Percentiles rank a stretch among this genome's conserved stretches.
Conservation (phyloP, 2,888 invertebrate genomes). For the Catotricha subobsoleta region DNA sequence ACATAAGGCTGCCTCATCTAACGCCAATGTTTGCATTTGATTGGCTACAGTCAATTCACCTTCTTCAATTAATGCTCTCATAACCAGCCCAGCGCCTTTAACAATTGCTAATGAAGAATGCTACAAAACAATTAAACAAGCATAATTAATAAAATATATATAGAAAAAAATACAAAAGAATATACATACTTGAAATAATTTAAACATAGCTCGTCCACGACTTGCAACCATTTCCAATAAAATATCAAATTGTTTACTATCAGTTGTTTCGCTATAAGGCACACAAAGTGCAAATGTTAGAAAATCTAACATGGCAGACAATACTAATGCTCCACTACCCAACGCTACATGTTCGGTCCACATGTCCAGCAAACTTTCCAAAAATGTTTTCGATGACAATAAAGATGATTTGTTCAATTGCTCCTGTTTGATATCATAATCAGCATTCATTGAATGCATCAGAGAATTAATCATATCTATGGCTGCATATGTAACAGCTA, state of each 20-base stretch:
- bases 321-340: conserved; percentile 87
- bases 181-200: conserved; percentile 62
- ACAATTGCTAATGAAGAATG: conserved; percentile 96
- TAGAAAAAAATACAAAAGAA: conserved; percentile 1
- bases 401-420: conserved; percentile 95
- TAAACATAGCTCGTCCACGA: conserved; percentile 77
- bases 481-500: conserved; percentile 87
- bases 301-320: conserved; percentile 96
- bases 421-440: conserved; percentile 92
- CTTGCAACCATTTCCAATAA: conserved; percentile 86
- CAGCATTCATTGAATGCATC: conserved; percentile 96
- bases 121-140: conserved; percentile 17
- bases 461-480: conserved; percentile 94
- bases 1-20: conserved; percentile 92
- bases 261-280: conserved; percentile 97
- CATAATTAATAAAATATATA: neutral
- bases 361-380: conserved; percentile 85
- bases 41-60: conserved; percentile 81
- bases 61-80: conserved; percentile 96
- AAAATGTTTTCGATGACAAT: conserved; percentile 74
- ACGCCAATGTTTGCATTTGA: conserved; percentile 86
- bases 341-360: conserved; percentile 87
- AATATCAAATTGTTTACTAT: conserved; percentile 87
- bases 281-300: conserved; percentile 94
- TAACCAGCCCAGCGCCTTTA: conserved; percentile 92